A percentile compares a stretch with the other conserved stretches of the same genome.
Evolutionary conservation across 2,888 invertebrate species (phyloP).

Genomic region (Aphidius colemani): DNA sequence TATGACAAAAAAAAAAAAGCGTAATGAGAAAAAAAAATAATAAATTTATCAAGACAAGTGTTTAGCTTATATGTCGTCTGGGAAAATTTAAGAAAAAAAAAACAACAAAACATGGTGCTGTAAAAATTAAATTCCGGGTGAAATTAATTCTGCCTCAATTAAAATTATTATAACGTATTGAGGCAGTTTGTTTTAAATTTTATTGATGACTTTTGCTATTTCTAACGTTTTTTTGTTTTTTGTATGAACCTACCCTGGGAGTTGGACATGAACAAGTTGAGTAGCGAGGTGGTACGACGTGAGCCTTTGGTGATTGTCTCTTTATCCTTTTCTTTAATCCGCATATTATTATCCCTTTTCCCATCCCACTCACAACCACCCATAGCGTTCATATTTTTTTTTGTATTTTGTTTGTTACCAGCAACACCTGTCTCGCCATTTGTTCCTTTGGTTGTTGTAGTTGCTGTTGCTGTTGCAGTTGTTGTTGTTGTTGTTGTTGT

Average conservation of each 20-base stretch:
- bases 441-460: conserved; percentile 51
- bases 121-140: neutral
- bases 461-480: conserved; percentile 38
- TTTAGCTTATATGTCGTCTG: too few relatives aligned
- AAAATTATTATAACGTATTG: neutral
- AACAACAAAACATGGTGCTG: too few relatives aligned
- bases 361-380: conserved; percentile 54
- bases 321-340: conserved; percentile 48
- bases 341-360: conserved; percentile 46
- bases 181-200: neutral
- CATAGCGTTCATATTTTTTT: conserved; percentile 54
- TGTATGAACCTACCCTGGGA: conserved; percentile 77
- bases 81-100: too few relatives aligned
- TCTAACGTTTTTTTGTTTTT: neutral
- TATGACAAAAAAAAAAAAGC: too few relatives aligned
- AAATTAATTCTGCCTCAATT: neutral
- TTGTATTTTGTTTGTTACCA: conserved; percentile 56
- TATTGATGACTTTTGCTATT: neutral
- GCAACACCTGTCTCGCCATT: conserved; percentile 59
- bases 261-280: conserved; percentile 94
- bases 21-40: too few relatives aligned
- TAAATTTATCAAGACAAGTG: too few relatives aligned
- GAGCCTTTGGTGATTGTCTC: conserved; percentile 71
- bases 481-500: conserved; percentile 30
- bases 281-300: conserved; percentile 90